Conservation (phyloP, 1,140 invertebrate species). For the Forficula auricularia region DNA sequence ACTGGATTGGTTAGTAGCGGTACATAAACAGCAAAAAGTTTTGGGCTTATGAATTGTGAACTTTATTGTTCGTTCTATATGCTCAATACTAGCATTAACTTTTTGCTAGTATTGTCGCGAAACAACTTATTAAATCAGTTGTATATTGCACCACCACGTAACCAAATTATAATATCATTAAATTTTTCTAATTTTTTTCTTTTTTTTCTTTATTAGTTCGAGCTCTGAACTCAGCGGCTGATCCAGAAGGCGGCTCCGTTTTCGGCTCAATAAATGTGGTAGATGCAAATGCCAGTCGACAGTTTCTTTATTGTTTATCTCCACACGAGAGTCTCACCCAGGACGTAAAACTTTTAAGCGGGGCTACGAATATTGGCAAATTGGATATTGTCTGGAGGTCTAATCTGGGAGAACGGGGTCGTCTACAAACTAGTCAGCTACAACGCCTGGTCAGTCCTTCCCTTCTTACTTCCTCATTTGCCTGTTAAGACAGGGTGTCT, state of each 20-base stretch:
- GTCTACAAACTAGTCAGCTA: conserved; percentile 87
- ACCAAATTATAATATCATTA: too few species aligned
- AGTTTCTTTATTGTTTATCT: conserved; percentile 83
- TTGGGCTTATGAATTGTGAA: too few species aligned
- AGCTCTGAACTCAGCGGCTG: conserved; percentile 43
- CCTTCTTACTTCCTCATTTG: too few species aligned
- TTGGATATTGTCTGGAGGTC: conserved; percentile 95
- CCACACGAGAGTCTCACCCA: conserved; percentile 54
- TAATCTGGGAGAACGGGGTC: conserved; percentile 83
- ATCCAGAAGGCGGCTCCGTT: conserved; percentile 46
- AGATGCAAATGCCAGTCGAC: conserved; percentile 57
- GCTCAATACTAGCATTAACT: too few species aligned
- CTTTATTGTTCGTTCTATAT: too few species aligned
- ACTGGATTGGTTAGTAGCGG: too few species aligned
- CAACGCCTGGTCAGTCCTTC: conserved; percentile 64
- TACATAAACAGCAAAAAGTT: too few species aligned
- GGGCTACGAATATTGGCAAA: conserved; percentile 84
- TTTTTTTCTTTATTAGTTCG: conserved; percentile 29
- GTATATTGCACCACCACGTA: too few species aligned
- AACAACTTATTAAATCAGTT: too few species aligned
- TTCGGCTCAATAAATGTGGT: conserved; percentile 74
- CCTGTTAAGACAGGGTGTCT: too few species aligned
- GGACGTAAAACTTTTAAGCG: conserved; percentile 56
- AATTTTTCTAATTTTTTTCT: too few species aligned
- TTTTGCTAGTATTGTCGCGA: too few species aligned